These are phyloP conservation scores for Heliconius nattereri DNA, from an alignment of 1,140 invertebrate genomes.

Conservation along the genomic window DNA sequence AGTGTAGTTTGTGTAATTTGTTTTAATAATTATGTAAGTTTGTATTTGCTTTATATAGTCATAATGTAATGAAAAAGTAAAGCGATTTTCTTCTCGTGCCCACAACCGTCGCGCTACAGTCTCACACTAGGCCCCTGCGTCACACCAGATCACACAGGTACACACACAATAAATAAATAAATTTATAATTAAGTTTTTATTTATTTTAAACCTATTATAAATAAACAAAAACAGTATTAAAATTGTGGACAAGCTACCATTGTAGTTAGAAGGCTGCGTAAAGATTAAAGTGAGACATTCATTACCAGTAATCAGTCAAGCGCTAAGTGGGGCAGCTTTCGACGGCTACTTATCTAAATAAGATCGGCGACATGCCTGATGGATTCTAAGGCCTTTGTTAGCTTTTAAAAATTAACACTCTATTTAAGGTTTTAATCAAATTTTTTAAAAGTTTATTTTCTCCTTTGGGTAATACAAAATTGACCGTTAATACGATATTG, in stretches of 20 bases:
- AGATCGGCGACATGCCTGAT: conserved; percentile 72
- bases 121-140: too few species aligned
- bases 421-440: neutral
- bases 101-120: too few species aligned
- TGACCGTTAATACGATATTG: neutral
- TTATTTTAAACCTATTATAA: neutral
- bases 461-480: neutral
- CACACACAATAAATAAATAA: too few species aligned
- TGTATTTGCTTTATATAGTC: too few species aligned
- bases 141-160: too few species aligned
- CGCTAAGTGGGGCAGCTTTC: conserved; percentile 65
- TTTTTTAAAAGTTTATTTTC: neutral
- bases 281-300: conserved; percentile 66
- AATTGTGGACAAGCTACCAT: neutral
- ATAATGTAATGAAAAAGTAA: too few species aligned
- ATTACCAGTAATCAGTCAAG: conserved; percentile 75
- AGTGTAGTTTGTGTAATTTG: too few species aligned
- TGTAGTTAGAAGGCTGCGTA: conserved; percentile 27
- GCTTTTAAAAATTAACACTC: conserved; percentile 36
- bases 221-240: conserved; percentile 2
- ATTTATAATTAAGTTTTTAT: too few species aligned
- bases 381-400: conserved; percentile 66
- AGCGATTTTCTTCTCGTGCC: too few species aligned
- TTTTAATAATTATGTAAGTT: too few species aligned
- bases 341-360: conserved; percentile 75